Evolutionary conservation across 2,888 invertebrate species (phyloP).

Genomic region (Nomada fucata): DNA sequence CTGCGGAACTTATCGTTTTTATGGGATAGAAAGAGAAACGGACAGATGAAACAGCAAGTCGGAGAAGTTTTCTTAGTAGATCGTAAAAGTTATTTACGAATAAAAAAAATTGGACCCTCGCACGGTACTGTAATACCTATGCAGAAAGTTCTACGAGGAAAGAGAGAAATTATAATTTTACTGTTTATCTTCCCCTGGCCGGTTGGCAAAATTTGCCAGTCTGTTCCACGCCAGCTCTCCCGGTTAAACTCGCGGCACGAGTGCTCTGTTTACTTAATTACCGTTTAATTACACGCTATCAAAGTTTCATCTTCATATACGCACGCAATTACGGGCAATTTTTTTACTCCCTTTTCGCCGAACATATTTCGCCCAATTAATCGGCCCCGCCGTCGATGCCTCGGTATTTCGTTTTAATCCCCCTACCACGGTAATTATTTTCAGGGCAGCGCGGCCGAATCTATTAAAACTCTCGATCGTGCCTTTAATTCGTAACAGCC

Average conservation of each 20-base stretch:
- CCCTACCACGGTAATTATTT: conserved; percentile 33
- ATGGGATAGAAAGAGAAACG: background rate
- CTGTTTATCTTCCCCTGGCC: background rate
- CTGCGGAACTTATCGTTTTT: conserved; percentile 10
- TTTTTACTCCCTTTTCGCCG: conserved; percentile 5
- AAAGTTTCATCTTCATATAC: conserved; percentile 37
- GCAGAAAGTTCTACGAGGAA: background rate
- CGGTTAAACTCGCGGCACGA: conserved; percentile 1
- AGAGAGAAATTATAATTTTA: background rate
- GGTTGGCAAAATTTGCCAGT: conserved; percentile 3
- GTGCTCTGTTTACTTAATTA: conserved; percentile 38
- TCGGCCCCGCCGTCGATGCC: background rate
- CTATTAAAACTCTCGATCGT: conserved; percentile 40
- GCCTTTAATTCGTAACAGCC: conserved; percentile 23
- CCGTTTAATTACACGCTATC: conserved; percentile 34
- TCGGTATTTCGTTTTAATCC: conserved; percentile 31
- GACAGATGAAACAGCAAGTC: background rate
- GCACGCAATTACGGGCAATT: conserved; percentile 29
- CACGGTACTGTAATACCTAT: background rate
- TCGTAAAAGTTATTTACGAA: background rate
- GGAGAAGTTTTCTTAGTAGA: background rate
- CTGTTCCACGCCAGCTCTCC: background rate
- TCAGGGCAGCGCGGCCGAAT: conserved; percentile 17
- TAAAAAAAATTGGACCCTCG: background rate
- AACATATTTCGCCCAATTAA: conserved; percentile 44